Evolutionary conservation across 2,797 vertebrate genomes (phyloP).

Genomic region (Discoglossus pictus): DNA sequence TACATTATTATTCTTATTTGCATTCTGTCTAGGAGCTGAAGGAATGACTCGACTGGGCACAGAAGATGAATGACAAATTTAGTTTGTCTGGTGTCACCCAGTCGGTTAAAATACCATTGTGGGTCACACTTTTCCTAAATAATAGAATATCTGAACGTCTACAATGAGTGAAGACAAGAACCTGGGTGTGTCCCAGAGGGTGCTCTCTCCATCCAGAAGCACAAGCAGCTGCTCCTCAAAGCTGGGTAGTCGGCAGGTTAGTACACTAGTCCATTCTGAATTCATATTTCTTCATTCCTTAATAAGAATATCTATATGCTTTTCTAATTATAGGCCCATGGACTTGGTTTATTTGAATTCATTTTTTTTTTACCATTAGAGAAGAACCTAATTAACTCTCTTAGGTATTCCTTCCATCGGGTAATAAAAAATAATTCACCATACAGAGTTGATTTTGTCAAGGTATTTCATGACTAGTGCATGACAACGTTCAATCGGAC

Average conservation of each 20-base stretch:
- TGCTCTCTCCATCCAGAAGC: slow-evolving; percentile 89
- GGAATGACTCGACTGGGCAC: slow-evolving; percentile 19
- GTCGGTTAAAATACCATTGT: slow-evolving; percentile 1
- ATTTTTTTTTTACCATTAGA: no score
- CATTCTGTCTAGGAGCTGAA: slow-evolving; percentile 5
- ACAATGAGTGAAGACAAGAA: slow-evolving; percentile 87
- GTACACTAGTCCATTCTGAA: slow-evolving; percentile 2
- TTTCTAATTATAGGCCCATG: no score
- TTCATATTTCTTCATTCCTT: slow-evolving; percentile 5
- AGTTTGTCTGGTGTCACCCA: slow-evolving; percentile 1
- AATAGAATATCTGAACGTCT: slow-evolving; percentile 34
- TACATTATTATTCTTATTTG: no score
- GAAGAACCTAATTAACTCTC: no score
- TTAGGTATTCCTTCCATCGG: no score
- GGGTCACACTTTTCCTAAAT: slow-evolving; percentile 21
- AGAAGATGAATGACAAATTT: slow-evolving; percentile 40
- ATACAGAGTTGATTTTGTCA: no score
- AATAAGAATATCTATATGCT: not conserved
- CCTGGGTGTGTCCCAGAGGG: slow-evolving; percentile 84
- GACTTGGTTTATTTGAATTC: no score
- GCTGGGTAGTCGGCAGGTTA: slow-evolving; percentile 92
- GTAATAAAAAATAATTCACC: no score
- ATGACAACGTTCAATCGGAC: no score
- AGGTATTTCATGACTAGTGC: no score
- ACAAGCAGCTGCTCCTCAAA: slow-evolving; percentile 96